Evolutionary conservation across 2,888 invertebrate genomes (phyloP), one percentile per base, ranked within the genome.

Genomic region (Cancer borealis): DNA sequence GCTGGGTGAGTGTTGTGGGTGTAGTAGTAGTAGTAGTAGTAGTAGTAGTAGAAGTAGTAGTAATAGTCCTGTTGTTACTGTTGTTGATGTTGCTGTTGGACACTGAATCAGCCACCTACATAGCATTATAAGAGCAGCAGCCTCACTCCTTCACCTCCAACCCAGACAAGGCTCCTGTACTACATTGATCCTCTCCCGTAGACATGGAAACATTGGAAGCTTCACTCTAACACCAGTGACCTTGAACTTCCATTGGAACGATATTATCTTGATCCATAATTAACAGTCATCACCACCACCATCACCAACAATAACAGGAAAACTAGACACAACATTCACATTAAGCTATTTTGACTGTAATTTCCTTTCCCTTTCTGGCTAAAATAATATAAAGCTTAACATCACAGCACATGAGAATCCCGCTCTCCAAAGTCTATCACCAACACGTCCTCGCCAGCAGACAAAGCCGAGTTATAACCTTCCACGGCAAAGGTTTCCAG

Each of bases 1-100:
- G 91, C 97, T 97, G 95, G 97, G 98, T 98, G 96, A 97, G 97
- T 96, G 26, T 5, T 10, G 46, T 60, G 73, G n/a, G 26, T 47
- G 17, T 92, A 10, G 45, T n/a, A 6, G 84, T 84, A 14, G 39
- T 14, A 10, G 45, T 79, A 12, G 49, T n/a, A 30, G 30, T 30
- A 91, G 60, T 60, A 3, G 60, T 60, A 17, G 60, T 60, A 17
- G 17, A 17, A 0, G 60, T 60, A 60, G 60, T 17, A 60, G 17
- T 60, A 17, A 21, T 60, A 60, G 14, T 60, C 49, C 10, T 54
- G 8, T 54, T 54, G 2, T 54, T 54, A 54, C 14, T 54, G 60
- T 60, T 17, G 14, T 60, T 17, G 17, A 17, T 60, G 60, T 60
- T 60, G 17, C 17, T 60, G 17, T 3, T 60, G 60, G 60, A 60